Percentiles rank a stretch among this genome's conserved stretches.
phyloP scores from a whole-genome alignment of 2,888 invertebrate genomes.

The Ligdia adustata region DNA sequence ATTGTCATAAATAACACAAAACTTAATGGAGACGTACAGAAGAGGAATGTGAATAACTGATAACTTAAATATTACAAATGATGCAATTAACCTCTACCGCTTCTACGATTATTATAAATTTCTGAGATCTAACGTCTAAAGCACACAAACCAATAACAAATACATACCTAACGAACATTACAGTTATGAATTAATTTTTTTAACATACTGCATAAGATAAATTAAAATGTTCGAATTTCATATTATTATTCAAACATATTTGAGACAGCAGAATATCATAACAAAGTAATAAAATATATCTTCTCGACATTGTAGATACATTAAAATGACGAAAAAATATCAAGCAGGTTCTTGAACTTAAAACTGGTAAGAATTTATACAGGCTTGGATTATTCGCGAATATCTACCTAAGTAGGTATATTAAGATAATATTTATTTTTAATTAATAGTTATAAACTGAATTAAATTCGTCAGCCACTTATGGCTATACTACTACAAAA shows the following conservation, averaged over 20 bases:
- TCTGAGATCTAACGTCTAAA: conserved; percentile 23
- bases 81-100: conserved; percentile 14
- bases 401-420: no score
- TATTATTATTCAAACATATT: neutral
- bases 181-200: neutral
- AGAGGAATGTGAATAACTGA: conserved; percentile 23
- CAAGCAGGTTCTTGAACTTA: no score
- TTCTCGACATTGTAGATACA: no score
- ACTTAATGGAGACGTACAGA: conserved; percentile 16
- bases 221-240: neutral
- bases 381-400: no score
- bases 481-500: no score
- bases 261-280: no score
- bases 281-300: neutral
- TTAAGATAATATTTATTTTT: no score
- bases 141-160: conserved; percentile 1
- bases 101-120: conserved; percentile 13
- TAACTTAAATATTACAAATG: conserved; percentile 15
- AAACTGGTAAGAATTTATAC: no score
- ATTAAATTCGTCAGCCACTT: no score
- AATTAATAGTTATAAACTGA: no score
- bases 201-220: neutral
- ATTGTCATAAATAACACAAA: conserved; percentile 23
- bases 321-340: no score
- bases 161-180: neutral